These are phyloP conservation scores for Apamea monoglypha DNA, from an alignment of 2,888 invertebrate species.

Conservation along the genomic window DNA sequence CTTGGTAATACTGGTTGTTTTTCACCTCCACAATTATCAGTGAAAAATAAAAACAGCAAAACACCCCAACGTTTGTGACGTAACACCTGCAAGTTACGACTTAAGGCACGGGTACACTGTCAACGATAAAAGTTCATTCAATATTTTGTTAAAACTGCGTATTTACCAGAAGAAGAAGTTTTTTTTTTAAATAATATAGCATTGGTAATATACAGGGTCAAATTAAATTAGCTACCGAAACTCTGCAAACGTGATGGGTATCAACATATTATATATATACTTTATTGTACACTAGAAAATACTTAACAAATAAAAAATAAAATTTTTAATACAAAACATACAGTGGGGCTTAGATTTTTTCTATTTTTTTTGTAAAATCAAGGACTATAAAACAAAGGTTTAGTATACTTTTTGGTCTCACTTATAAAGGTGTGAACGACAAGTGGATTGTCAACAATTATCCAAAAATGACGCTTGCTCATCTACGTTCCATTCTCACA, in stretches of 20 bases:
- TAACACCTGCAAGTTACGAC: conserved; percentile 50
- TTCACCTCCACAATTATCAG: conserved; percentile 31
- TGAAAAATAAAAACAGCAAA: conserved; percentile 48
- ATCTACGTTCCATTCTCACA: background rate
- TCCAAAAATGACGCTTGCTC: background rate
- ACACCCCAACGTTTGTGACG: conserved; percentile 48
- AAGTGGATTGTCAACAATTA: background rate
- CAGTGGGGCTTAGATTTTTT: too few species aligned
- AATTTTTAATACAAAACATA: too few species aligned
- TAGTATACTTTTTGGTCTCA: background rate
- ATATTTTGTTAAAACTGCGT: background rate
- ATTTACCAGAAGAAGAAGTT: background rate
- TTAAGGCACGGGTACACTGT: conserved; percentile 32
- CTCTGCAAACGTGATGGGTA: too few species aligned
- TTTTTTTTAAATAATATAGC: background rate
- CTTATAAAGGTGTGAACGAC: background rate
- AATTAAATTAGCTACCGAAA: too few species aligned
- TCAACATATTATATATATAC: too few species aligned
- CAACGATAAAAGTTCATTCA: background rate
- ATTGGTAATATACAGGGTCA: background rate
- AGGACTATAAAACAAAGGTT: background rate
- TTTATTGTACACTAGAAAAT: too few species aligned
- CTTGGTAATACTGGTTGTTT: too few species aligned
- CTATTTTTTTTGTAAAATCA: background rate
- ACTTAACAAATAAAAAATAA: too few species aligned